Percentiles rank a stretch among this genome's conserved stretches.
Evolutionary conservation across 2,888 invertebrate species (phyloP).

Genomic region (Leucoma salicis): DNA sequence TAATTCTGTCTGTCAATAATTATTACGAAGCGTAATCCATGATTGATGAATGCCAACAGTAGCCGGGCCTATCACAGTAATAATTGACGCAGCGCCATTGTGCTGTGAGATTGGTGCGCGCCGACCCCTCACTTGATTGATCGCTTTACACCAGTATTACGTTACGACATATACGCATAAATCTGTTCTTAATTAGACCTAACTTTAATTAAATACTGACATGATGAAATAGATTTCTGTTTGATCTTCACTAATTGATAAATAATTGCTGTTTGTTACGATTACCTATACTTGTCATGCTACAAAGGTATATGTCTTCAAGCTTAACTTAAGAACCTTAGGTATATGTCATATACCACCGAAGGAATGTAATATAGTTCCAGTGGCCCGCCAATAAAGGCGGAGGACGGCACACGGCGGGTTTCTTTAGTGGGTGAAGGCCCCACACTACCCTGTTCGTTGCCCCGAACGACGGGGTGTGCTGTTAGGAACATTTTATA

Average conservation of each 20-base stretch:
- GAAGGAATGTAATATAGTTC: too few relatives aligned
- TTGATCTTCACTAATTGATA: conserved; percentile 48
- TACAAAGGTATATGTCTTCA: conserved; percentile 24
- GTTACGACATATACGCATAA: conserved; percentile 48
- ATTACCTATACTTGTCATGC: conserved; percentile 34
- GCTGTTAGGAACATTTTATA: too few relatives aligned
- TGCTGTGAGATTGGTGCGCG: conserved; percentile 21
- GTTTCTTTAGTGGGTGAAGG: too few relatives aligned
- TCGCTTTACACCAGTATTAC: conserved; percentile 40
- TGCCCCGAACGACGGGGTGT: too few relatives aligned
- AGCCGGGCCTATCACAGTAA: conserved; percentile 50
- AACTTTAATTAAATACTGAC: conserved; percentile 57
- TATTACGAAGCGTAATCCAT: conserved; percentile 65
- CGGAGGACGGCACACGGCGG: too few relatives aligned
- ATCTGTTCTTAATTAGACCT: conserved; percentile 62
- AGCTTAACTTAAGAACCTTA: too few relatives aligned
- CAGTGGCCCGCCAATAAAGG: too few relatives aligned
- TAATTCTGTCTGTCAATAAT: conserved; percentile 70
- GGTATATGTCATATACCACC: too few relatives aligned
- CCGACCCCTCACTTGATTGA: conserved; percentile 48
- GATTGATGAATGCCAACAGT: conserved; percentile 73
- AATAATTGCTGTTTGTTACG: conserved; percentile 28
- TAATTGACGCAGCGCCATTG: conserved; percentile 67
- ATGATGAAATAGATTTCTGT: conserved; percentile 53
- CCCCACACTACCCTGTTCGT: too few relatives aligned